Evolutionary conservation across 2,113 vertebrate species (phyloP).

Genomic region (Rhinoderma darwinii): DNA sequence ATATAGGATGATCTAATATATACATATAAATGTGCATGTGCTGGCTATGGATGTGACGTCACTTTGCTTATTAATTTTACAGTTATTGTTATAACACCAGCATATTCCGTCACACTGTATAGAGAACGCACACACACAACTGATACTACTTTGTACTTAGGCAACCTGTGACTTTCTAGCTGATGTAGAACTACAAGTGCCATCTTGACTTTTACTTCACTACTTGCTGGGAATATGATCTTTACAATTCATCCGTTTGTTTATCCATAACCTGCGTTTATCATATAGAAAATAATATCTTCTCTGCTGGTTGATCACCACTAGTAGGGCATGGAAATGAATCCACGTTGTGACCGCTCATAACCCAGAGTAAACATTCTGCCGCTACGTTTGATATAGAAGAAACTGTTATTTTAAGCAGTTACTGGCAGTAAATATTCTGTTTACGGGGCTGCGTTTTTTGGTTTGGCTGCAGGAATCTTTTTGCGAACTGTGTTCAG

Average conservation of each 20-base stretch:
- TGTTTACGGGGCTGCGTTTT: background rate
- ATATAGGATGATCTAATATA: background rate
- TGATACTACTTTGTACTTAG: background rate
- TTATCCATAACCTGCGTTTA: background rate
- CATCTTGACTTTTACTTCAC: background rate
- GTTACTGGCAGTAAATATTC: background rate
- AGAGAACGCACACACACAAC: background rate
- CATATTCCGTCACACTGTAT: background rate
- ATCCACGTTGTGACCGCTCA: background rate
- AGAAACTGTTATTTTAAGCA: background rate
- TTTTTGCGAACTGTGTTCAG: constrained; percentile 17
- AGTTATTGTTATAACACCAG: background rate
- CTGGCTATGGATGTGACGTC: background rate
- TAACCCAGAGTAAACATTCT: background rate
- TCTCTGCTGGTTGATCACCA: background rate
- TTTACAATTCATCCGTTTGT: background rate
- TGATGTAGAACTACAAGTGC: constrained; percentile 15
- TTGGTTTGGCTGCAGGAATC: background rate
- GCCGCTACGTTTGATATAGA: background rate
- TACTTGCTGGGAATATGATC: background rate
- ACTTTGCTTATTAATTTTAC: background rate
- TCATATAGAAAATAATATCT: background rate
- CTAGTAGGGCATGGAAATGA: background rate
- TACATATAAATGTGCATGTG: background rate
- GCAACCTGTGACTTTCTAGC: background rate